These are phyloP conservation scores for Pseudorectes ferrugineus DNA, from an alignment of 2,113 vertebrate species.

Conservation along the genomic window DNA sequence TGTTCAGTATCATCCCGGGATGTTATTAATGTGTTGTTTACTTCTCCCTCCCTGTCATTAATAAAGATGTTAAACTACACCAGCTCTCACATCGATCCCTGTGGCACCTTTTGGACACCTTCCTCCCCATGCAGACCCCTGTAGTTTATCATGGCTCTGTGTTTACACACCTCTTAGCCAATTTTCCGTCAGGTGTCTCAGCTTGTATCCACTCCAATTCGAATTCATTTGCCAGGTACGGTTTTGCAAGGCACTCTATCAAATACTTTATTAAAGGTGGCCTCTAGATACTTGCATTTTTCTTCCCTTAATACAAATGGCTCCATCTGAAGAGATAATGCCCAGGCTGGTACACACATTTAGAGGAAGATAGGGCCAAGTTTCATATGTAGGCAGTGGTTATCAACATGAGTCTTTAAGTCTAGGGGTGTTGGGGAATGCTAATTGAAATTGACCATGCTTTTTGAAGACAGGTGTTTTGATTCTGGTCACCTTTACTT, in stretches of 20 bases:
- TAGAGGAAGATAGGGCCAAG: not conserved
- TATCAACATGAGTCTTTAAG: not conserved
- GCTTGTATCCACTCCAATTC: not conserved
- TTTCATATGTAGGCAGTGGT: not conserved
- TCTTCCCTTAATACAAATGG: conserved; percentile 11
- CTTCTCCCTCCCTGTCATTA: conserved; percentile 38
- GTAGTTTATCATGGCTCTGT: conserved; percentile 40
- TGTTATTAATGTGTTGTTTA: conserved; percentile 66
- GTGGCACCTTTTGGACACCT: conserved; percentile 19
- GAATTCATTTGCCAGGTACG: conserved; percentile 28
- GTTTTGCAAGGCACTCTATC: conserved; percentile 13
- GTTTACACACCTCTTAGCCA: conserved; percentile 28
- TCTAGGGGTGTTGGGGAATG: not conserved
- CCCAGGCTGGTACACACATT: not conserved
- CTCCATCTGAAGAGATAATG: conserved; percentile 1
- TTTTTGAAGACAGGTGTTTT: not conserved
- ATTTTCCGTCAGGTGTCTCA: not conserved
- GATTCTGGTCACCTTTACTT: not conserved
- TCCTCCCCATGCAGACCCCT: not conserved
- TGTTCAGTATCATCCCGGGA: not conserved
- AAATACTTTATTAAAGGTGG: conserved; percentile 32
- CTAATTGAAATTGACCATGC: not conserved
- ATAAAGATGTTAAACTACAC: conserved; percentile 57
- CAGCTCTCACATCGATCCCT: conserved; percentile 31
- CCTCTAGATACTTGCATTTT: conserved; percentile 23